Conservation (phyloP, 2,113 vertebrate species). For the Shinisaurus crocodilurus region DNA sequence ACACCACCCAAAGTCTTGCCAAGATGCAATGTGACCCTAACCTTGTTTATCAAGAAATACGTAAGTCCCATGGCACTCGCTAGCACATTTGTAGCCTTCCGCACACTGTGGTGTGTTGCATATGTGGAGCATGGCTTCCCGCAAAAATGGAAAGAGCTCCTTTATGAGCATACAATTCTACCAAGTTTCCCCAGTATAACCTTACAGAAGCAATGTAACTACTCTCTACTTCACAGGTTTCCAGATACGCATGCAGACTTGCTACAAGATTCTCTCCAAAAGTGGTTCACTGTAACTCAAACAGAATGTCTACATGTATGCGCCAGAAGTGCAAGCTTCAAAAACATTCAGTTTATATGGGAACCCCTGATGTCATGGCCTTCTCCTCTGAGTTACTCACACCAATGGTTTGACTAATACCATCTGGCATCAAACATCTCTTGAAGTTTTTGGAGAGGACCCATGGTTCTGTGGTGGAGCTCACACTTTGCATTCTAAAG, state of each 20-base stretch:
- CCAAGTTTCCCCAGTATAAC: not conserved
- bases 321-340: not conserved
- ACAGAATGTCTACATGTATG: not conserved
- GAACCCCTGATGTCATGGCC: not conserved
- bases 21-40: not conserved
- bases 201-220: accelerated
- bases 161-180: not conserved
- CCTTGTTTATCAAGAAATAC: not conserved
- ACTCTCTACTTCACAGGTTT: not conserved
- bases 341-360: not conserved
- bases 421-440: not conserved
- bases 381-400: not conserved
- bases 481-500: not conserved
- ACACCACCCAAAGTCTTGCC: not conserved
- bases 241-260: not conserved
- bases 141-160: not conserved
- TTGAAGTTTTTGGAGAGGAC: not conserved
- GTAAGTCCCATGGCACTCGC: not conserved
- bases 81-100: not conserved
- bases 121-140: not conserved
- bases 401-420: not conserved
- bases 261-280: not conserved
- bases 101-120: too few relatives aligned
- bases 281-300: not conserved
- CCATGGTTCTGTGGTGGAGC: not conserved